Evolutionary conservation across 2,797 vertebrate genomes (phyloP).

Genomic region (Gymnoscopelus braueri): DNA sequence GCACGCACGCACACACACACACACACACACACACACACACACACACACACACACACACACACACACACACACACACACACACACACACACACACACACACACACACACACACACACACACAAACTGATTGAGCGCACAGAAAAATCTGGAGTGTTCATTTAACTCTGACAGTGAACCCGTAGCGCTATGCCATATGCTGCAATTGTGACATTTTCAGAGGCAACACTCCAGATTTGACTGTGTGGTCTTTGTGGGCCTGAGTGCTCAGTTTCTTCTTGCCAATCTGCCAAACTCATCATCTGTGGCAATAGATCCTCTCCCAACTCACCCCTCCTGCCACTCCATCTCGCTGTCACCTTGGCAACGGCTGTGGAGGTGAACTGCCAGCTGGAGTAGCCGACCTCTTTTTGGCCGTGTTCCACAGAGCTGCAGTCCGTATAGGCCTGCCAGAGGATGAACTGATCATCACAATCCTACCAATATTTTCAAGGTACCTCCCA

Average conservation of each 20-base stretch:
- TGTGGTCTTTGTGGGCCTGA: conserved; percentile 33
- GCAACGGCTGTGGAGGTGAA: conserved; percentile 86
- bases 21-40: too few species aligned
- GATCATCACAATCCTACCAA: conserved; percentile 5
- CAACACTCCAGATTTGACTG: too few species aligned
- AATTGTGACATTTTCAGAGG: too few species aligned
- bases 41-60: too few species aligned
- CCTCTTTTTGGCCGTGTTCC: conserved; percentile 84
- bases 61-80: conserved; percentile 3
- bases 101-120: conserved; percentile 19
- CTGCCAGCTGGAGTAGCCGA: conserved; percentile 87
- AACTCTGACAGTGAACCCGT: too few species aligned
- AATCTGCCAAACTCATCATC: conserved; percentile 90
- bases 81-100: conserved; percentile 16
- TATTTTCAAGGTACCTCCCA: conserved; percentile 9
- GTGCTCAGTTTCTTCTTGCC: conserved; percentile 71
- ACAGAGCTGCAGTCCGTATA: conserved; percentile 71
- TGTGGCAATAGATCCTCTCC: conserved; percentile 85
- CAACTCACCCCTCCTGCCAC: conserved; percentile 75
- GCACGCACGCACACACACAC: too few species aligned
- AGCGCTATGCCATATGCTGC: too few species aligned
- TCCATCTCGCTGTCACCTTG: conserved; percentile 86
- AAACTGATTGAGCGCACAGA: too few species aligned
- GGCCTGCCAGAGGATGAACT: conserved; percentile 74
- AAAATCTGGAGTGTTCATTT: too few species aligned